Conservation (phyloP, 2,113 vertebrate genomes). For the Verasper variegatus region DNA sequence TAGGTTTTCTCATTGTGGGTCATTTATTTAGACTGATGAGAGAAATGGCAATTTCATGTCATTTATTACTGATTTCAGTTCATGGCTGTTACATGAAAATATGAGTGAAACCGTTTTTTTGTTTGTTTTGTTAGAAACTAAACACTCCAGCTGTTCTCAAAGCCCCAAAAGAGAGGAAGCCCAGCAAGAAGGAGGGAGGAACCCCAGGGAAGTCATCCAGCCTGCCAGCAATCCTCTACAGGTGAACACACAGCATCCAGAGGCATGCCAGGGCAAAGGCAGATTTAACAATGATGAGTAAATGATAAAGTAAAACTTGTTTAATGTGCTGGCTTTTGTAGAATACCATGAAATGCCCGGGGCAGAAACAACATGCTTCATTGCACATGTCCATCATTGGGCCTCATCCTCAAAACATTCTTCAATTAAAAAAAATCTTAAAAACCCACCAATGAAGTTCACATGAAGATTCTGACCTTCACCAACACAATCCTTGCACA, state of each 20-base stretch:
- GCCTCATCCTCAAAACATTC: neutral
- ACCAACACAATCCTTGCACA: neutral
- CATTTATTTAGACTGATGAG: neutral
- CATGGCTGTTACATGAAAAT: neutral
- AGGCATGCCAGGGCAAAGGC: neutral
- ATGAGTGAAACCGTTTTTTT: neutral
- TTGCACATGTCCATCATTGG: neutral
- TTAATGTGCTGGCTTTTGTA: neutral
- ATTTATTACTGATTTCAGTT: neutral
- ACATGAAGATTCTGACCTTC: neutral
- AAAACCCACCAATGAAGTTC: neutral
- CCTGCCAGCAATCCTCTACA: constrained; percentile 94
- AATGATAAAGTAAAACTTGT: neutral
- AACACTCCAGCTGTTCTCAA: constrained; percentile 92
- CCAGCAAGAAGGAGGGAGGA: constrained; percentile 97
- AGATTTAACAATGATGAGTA: neutral
- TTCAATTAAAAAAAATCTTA: neutral
- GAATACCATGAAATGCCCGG: neutral
- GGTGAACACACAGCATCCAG: constrained; percentile 79
- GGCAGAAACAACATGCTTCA: neutral
- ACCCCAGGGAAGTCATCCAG: constrained; percentile 87
- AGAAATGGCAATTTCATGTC: neutral
- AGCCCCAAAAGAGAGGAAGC: constrained; percentile 96
- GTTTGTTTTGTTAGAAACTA: constrained; percentile 85
- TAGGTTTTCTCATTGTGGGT: neutral